These are phyloP conservation scores for Pyrochroa serraticornis DNA, from an alignment of 2,888 invertebrate species.

Conservation along the genomic window DNA sequence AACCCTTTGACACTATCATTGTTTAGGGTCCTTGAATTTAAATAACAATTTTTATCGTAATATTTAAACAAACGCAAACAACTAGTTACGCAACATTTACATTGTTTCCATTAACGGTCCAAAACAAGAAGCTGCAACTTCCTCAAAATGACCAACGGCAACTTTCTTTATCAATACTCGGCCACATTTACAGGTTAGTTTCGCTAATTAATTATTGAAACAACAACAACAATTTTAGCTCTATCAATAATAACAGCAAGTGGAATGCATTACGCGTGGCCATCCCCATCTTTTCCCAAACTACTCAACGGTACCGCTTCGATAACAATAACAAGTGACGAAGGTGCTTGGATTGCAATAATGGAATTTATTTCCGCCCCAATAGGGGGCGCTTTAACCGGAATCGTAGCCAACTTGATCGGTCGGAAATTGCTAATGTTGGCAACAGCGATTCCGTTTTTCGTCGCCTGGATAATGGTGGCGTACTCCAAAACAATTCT, in stretches of 20 bases:
- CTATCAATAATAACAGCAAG: slow-evolving; percentile 42
- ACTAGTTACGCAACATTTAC: too few relatives aligned
- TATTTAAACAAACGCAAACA: too few relatives aligned
- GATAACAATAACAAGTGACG: slow-evolving; percentile 55
- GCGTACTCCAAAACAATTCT: slow-evolving; percentile 60
- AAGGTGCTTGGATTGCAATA: slow-evolving; percentile 67
- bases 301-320: slow-evolving; percentile 47
- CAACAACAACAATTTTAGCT: slow-evolving; percentile 33
- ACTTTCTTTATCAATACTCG: not conserved
- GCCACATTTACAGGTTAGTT: slow-evolving; percentile 2
- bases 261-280: slow-evolving; percentile 62
- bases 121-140: too few relatives aligned
- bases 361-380: slow-evolving; percentile 68
- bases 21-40: too few relatives aligned
- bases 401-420: slow-evolving; percentile 66
- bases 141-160: too few relatives aligned
- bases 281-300: slow-evolving; percentile 65
- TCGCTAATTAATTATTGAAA: not conserved
- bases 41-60: too few relatives aligned
- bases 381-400: slow-evolving; percentile 66
- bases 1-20: too few relatives aligned
- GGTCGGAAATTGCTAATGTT: slow-evolving; percentile 66
- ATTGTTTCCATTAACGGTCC: too few relatives aligned
- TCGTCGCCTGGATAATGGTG: slow-evolving; percentile 66
- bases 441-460: slow-evolving; percentile 64